phyloP scores from a whole-genome alignment of 2,797 vertebrate genomes.

The Geotrypetes seraphini region DNA sequence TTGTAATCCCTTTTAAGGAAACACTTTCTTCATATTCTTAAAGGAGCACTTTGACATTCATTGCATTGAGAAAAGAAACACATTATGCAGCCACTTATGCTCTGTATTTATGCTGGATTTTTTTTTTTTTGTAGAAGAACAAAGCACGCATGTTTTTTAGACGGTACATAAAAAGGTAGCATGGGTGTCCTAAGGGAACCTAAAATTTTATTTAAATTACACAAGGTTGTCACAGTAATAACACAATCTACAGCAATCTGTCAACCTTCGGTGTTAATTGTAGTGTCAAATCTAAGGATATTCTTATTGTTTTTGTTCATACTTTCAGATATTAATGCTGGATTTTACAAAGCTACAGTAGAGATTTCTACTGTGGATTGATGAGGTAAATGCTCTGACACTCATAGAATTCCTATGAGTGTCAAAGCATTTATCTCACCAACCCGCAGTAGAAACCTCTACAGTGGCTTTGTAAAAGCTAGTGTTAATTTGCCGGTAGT shows the following conservation, averaged over 20 bases:
- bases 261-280: constrained; percentile 24
- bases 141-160: constrained; percentile 21
- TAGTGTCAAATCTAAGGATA: constrained; percentile 14
- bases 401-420: no score
- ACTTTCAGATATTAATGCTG: no score
- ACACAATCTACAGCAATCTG: constrained; percentile 33
- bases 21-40: constrained; percentile 38
- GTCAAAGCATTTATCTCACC: no score
- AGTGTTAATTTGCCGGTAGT: no score
- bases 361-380: no score
- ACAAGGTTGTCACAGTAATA: no score
- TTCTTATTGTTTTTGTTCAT: constrained; percentile 12
- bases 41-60: constrained; percentile 37
- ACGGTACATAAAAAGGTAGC: constrained; percentile 14
- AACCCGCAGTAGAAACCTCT: no score
- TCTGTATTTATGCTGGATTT: constrained; percentile 30
- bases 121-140: constrained; percentile 43
- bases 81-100: constrained; percentile 27
- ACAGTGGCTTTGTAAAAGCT: no score
- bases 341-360: no score
- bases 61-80: constrained; percentile 28
- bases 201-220: constrained; percentile 30
- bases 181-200: constrained; percentile 6
- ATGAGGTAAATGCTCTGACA: no score
- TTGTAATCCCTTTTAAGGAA: constrained; percentile 45